Percentiles rank a stretch among this genome's conserved stretches.
These are phyloP conservation scores for Cantharis flavilabris DNA, from an alignment of 2,888 invertebrate species.

Conservation along the genomic window DNA sequence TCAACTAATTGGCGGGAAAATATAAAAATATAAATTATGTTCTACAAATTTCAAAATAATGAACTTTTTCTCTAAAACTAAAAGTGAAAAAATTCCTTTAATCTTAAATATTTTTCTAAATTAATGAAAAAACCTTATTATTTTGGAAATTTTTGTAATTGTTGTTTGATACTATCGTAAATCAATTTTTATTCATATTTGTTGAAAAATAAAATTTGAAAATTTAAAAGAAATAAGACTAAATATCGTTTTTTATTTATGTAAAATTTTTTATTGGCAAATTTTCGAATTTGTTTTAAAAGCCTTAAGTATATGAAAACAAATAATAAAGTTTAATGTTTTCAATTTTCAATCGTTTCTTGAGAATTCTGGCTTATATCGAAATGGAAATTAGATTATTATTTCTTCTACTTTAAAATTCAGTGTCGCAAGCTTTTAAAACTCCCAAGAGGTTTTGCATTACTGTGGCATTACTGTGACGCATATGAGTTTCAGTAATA, in stretches of 20 bases:
- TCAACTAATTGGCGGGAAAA: too few species aligned
- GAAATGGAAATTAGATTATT: slow-evolving; percentile 41
- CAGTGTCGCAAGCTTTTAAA: slow-evolving; percentile 38
- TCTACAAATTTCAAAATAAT: too few species aligned
- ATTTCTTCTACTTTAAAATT: slow-evolving; percentile 39
- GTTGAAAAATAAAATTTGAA: background rate
- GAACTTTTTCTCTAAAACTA: too few species aligned
- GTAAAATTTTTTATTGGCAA: background rate
- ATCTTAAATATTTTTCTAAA: too few species aligned
- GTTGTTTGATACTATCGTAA: background rate
- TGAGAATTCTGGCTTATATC: slow-evolving; percentile 30
- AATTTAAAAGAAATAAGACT: background rate
- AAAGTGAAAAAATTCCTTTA: too few species aligned
- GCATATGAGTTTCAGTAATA: slow-evolving; percentile 33
- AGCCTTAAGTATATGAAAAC: background rate
- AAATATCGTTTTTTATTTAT: background rate
- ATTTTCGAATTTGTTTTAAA: slow-evolving; percentile 10
- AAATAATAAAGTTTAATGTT: background rate
- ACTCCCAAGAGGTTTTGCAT: slow-evolving; percentile 37
- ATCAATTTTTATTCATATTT: background rate
- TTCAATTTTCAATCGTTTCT: slow-evolving; percentile 25
- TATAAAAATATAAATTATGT: too few species aligned
- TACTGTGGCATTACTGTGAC: slow-evolving; percentile 35
- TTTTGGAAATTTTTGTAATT: background rate
- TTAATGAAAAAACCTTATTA: background rate